Conservation (phyloP, 2,113 vertebrate species). For the Phoenicopterus ruber region DNA sequence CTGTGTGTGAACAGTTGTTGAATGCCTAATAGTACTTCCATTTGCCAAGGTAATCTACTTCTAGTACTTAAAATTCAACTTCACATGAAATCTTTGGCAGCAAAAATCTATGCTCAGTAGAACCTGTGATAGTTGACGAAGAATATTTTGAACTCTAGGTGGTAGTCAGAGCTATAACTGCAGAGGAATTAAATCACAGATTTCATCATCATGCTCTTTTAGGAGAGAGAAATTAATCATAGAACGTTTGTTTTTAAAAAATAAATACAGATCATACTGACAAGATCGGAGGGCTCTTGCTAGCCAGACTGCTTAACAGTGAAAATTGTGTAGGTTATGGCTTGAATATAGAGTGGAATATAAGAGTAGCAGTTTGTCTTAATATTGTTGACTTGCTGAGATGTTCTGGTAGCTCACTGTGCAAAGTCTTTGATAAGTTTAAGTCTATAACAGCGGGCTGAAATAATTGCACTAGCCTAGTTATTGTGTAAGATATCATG, state of each 20-base stretch:
- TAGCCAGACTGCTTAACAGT: background rate
- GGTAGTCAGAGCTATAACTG: background rate
- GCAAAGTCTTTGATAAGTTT: background rate
- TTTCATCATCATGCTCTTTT: background rate
- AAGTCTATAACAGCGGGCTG: background rate
- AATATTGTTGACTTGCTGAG: background rate
- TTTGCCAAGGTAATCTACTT: background rate
- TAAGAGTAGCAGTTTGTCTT: background rate
- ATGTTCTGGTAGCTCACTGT: background rate
- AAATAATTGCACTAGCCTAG: background rate
- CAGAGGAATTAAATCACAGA: background rate
- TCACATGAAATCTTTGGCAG: background rate
- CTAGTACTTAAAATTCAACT: background rate
- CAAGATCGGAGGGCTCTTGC: background rate
- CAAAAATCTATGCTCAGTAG: background rate
- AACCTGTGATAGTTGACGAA: background rate
- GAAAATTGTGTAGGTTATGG: background rate
- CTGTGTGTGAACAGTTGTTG: background rate
- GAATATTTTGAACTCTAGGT: background rate
- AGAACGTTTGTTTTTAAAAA: background rate
- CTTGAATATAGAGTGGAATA: background rate
- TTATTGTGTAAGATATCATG: background rate
- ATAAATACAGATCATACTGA: background rate
- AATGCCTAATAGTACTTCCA: background rate
- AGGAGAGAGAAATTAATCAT: conserved; percentile 18